A percentile compares a stretch with the other conserved stretches of the same genome.
Conservation (phyloP, 2,888 invertebrate species). For the Steromphala cineraria region DNA sequence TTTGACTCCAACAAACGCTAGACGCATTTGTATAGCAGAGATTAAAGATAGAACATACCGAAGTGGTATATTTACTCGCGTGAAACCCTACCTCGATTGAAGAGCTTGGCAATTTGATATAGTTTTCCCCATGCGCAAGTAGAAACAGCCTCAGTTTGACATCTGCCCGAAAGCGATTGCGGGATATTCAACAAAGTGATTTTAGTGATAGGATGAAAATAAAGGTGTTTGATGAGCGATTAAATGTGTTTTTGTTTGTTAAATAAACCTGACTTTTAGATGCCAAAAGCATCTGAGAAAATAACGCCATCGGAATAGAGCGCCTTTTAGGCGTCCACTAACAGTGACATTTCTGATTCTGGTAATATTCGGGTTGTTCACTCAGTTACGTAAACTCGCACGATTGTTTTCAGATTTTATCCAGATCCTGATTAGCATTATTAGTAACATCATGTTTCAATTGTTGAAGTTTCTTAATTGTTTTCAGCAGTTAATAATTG, state of each 20-base stretch:
- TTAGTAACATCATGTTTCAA: too few species aligned
- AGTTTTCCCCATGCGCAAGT: neutral
- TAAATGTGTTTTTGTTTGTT: slow-evolving; percentile 9
- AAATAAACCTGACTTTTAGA: slow-evolving; percentile 6
- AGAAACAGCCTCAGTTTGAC: neutral
- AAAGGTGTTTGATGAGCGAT: slow-evolving; percentile 2
- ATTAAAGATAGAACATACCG: neutral
- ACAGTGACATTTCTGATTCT: neutral
- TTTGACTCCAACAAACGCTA: slow-evolving; percentile 10
- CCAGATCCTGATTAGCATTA: too few species aligned
- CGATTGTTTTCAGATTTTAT: neutral
- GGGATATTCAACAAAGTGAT: neutral
- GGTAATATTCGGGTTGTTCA: neutral
- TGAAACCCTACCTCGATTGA: slow-evolving; percentile 3
- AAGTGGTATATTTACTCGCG: neutral
- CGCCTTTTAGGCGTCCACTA: neutral
- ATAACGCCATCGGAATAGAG: neutral
- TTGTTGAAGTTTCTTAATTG: too few species aligned
- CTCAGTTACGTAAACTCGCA: neutral
- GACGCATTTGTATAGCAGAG: neutral
- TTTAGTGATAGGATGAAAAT: neutral
- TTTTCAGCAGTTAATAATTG: too few species aligned
- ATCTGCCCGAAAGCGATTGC: neutral
- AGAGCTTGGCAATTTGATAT: too few species aligned
- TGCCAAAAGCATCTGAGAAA: neutral